Evolutionary conservation across 2,113 vertebrate genomes (phyloP).

Genomic region (Nerophis lumbriciformis): DNA sequence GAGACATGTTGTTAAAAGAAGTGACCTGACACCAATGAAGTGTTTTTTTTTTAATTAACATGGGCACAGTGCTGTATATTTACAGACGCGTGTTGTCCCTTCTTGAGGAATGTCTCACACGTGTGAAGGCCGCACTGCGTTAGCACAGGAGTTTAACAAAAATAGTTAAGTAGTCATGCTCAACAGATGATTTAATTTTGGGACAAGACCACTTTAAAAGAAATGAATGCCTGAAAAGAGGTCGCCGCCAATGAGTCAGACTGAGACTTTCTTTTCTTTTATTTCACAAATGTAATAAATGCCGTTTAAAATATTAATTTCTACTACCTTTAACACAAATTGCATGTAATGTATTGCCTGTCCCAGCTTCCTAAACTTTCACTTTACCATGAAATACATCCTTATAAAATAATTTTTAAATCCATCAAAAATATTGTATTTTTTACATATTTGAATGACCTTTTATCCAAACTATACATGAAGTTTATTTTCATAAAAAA

Average conservation of each 20-base stretch:
- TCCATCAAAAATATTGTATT: too few relatives aligned
- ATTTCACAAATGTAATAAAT: too few relatives aligned
- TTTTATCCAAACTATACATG: too few relatives aligned
- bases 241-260: not conserved
- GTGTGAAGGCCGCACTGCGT: not conserved
- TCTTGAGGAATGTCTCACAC: not conserved
- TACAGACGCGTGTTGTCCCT: not conserved
- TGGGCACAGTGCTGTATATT: not conserved
- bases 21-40: not conserved
- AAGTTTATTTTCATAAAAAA: too few relatives aligned
- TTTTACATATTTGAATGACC: too few relatives aligned
- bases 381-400: too few relatives aligned
- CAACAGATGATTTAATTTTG: not conserved
- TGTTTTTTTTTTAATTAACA: not conserved
- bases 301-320: too few relatives aligned
- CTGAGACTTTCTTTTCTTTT: too few relatives aligned
- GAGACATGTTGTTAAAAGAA: not conserved
- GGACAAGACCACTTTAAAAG: not conserved
- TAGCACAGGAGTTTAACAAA: not conserved
- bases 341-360: too few relatives aligned
- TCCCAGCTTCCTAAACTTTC: too few relatives aligned
- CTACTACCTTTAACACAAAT: too few relatives aligned
- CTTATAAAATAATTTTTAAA: too few relatives aligned
- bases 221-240: not conserved
- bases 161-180: not conserved